Conservation (phyloP, 1,140 invertebrate species). For the Lutraria rhynchaena region DNA sequence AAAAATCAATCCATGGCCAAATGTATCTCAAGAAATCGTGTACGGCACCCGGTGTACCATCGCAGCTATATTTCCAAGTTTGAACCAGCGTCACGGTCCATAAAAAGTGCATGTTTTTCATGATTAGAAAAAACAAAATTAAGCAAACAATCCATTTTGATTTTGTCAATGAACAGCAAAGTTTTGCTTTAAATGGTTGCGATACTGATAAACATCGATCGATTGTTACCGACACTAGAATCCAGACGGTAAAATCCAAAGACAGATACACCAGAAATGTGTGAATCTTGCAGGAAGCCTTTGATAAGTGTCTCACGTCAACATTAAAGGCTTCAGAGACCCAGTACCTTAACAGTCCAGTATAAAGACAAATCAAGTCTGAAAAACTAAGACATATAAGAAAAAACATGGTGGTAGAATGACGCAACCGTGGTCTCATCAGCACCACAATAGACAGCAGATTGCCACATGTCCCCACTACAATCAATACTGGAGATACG, state of each 20-base stretch:
- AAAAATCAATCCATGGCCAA: conserved; percentile 79
- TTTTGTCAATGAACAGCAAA: conserved; percentile 61
- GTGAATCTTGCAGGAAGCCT: conserved; percentile 69
- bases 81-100: conserved; percentile 64
- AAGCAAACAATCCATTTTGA: conserved; percentile 51
- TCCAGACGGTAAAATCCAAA: conserved; percentile 70
- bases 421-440: conserved; percentile 60
- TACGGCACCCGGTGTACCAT: conserved; percentile 6
- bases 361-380: conserved; percentile 71
- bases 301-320: conserved; percentile 64
- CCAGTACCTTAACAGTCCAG: conserved; percentile 71
- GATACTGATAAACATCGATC: conserved; percentile 72
- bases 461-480: conserved; percentile 73
- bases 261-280: conserved; percentile 71
- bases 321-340: conserved; percentile 60
- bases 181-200: conserved; percentile 65
- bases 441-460: conserved; percentile 71
- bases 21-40: conserved; percentile 61
- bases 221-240: conserved; percentile 69
- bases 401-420: conserved; percentile 73
- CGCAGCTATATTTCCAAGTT: conserved; percentile 48
- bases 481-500: conserved; percentile 65
- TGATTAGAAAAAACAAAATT: conserved; percentile 46
- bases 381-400: conserved; percentile 67
- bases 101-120: conserved; percentile 74